These are phyloP conservation scores for Bungarus multicinctus DNA, from an alignment of 2,113 vertebrate species.

Conservation along the genomic window DNA sequence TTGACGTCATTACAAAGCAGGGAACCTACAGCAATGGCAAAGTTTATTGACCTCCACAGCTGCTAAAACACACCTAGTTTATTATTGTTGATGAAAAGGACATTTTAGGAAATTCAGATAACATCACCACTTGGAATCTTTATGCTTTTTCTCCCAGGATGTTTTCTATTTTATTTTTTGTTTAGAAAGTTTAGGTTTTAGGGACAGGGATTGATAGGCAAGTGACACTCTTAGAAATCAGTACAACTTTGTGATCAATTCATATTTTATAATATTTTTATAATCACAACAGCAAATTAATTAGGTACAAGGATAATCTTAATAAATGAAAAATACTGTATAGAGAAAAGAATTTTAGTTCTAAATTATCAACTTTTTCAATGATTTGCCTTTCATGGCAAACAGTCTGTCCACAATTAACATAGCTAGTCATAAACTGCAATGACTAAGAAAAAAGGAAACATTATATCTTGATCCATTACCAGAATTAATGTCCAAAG, in stretches of 20 bases:
- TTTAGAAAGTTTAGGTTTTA: neutral
- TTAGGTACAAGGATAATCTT: neutral
- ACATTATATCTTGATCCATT: neutral
- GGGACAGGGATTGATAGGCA: neutral
- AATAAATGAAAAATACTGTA: neutral
- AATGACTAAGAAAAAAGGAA: neutral
- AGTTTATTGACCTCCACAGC: conserved; percentile 22
- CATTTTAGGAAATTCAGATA: conserved; percentile 28
- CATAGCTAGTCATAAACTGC: neutral
- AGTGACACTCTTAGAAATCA: neutral
- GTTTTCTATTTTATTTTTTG: neutral
- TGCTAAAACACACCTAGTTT: conserved; percentile 35
- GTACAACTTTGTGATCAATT: neutral
- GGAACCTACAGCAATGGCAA: conserved; percentile 36
- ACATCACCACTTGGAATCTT: neutral
- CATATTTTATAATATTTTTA: neutral
- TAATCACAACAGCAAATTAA: neutral
- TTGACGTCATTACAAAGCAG: conserved; percentile 51
- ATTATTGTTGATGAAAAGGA: conserved; percentile 39
- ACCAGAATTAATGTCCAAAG: neutral
- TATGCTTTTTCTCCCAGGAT: neutral
- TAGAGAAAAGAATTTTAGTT: neutral
- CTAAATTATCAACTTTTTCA: neutral
- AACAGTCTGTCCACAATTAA: neutral
- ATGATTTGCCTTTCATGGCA: neutral